Evolutionary conservation across 92 coral and sea anemone genomes (phyloP).

Genomic region (Montipora capitata): DNA sequence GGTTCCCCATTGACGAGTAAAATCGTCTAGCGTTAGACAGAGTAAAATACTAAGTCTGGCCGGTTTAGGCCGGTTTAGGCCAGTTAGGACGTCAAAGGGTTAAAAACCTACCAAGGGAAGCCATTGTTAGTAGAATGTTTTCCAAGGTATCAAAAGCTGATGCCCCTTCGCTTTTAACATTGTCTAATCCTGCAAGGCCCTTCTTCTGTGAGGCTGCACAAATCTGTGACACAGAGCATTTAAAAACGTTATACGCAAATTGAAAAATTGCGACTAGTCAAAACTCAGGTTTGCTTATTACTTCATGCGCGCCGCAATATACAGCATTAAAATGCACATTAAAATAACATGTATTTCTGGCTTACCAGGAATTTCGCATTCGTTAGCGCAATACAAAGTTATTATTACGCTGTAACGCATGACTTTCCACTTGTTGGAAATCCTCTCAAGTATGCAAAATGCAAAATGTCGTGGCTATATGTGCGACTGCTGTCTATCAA

Average conservation of each 20-base stretch:
- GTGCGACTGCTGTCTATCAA: not conserved
- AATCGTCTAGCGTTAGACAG: too few relatives aligned
- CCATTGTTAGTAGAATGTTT: slow-evolving; percentile 23
- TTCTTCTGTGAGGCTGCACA: slow-evolving; percentile 62
- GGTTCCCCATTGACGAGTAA: too few relatives aligned
- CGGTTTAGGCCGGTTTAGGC: too few relatives aligned
- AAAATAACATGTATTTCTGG: not conserved
- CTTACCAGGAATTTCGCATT: not conserved
- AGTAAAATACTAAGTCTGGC: too few relatives aligned
- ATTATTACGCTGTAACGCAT: not conserved
- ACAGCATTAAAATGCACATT: not conserved
- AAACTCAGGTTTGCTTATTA: not conserved
- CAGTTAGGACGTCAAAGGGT: too few relatives aligned
- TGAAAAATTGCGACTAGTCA: not conserved
- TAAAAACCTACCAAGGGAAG: slow-evolving; percentile 34
- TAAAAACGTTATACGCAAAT: not conserved
- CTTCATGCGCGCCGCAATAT: not conserved
- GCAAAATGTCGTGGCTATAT: not conserved
- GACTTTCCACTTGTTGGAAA: not conserved
- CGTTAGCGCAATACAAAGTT: not conserved
- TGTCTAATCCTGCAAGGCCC: slow-evolving; percentile 64
- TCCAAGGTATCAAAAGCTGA: slow-evolving; percentile 45
- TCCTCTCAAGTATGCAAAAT: slow-evolving; percentile 1
- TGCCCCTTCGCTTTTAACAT: slow-evolving; percentile 43
- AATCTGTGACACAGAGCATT: slow-evolving; percentile 20